Evolutionary conservation across 2,113 vertebrate species (phyloP).

Genomic region (Dicerorhinus sumatrensis): DNA sequence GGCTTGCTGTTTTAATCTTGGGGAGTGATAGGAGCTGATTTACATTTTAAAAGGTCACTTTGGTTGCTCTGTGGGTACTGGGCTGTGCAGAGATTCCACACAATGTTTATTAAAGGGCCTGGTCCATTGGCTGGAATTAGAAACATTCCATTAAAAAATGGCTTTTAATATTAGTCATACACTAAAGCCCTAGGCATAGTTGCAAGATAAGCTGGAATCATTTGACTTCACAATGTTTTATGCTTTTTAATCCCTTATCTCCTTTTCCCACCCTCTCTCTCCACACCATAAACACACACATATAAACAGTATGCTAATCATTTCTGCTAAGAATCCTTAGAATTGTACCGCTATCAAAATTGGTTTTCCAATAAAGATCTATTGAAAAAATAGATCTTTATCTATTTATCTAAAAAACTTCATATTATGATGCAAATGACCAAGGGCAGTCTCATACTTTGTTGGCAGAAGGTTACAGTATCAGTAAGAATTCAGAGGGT

Average conservation of each 20-base stretch:
- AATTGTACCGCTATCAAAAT: neutral
- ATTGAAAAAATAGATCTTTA: neutral
- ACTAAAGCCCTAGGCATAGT: neutral
- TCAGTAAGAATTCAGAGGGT: neutral
- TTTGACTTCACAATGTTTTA: neutral
- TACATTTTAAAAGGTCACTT: neutral
- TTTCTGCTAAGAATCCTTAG: neutral
- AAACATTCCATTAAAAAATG: neutral
- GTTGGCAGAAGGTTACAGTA: neutral
- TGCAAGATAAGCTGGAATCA: neutral
- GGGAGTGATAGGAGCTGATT: neutral
- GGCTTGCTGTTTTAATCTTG: neutral
- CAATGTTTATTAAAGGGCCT: neutral
- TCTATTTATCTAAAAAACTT: neutral
- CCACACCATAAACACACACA: neutral
- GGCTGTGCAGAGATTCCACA: neutral
- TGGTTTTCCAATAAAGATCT: neutral
- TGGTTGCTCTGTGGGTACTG: neutral
- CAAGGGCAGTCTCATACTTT: neutral
- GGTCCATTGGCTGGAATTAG: neutral
- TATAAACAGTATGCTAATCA: neutral
- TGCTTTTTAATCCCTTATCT: neutral
- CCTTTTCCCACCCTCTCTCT: neutral
- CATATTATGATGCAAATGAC: neutral
- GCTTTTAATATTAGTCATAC: neutral